Evolutionary conservation across 2,113 vertebrate species (phyloP), one percentile per base, ranked within the genome.

Genomic region (Nestor notabilis): DNA sequence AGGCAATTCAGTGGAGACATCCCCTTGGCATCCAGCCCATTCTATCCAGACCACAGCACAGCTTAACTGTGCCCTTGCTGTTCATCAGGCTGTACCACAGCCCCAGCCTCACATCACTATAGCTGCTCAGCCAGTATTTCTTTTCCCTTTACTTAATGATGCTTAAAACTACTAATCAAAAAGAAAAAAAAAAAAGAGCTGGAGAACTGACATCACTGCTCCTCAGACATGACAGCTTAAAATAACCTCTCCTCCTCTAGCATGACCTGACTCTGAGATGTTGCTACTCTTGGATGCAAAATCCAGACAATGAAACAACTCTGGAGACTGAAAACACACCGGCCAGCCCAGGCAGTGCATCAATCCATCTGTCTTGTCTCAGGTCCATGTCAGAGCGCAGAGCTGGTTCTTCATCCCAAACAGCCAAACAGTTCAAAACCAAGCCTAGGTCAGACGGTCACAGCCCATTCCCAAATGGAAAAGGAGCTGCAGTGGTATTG

Each of bases 21-120:
- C 6, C 46, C 71, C 60, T 12, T 1, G 4, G 14, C 37, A 66
- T 5, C 53, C 3, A 10, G 21, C 39, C 52, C 1, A 0, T 58
- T 4, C 47, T 1, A 5, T 9, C 27, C 68, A 75, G n/a, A 19
- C 14, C 37, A 4, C 0, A 1, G 58, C 66, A 74, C 33, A 27
- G 74, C 17, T 39, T 31, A 20, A 2, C 64, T 6, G 35, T 55
- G 63, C 55, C 82, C 53, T 21, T 12, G 46, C 68, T 75, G 44
- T 1, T 63, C 80, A 18, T 35, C 71, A 53, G 64, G 29, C 63
- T 53, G 52, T 13, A n/a, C 69, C 35, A 18, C 0, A 1, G 85
- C 64, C 81, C 50, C 6, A 65, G 66, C 41, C 53, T 46, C 81
- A 20, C 64, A 25, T 1, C 33, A 18, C 0, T 1, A 17, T 0